Evolutionary conservation across 2,797 vertebrate genomes (phyloP).

Genomic region (Etheostoma perlongum): DNA sequence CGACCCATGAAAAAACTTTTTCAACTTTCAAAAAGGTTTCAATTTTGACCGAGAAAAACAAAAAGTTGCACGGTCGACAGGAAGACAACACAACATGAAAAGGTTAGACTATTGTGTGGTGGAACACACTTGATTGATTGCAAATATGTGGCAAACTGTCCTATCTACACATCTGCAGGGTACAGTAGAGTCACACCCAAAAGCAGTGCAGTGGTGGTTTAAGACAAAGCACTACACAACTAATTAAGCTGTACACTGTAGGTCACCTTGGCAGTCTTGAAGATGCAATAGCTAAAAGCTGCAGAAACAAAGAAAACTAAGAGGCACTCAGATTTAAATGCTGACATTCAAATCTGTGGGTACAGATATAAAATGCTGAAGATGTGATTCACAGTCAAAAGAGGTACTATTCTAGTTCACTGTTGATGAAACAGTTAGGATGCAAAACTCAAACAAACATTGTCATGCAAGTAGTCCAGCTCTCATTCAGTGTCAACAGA

Average conservation of each 20-base stretch:
- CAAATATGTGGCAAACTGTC: neutral
- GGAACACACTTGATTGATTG: neutral
- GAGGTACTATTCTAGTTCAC: no score
- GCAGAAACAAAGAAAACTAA: neutral
- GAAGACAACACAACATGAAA: neutral
- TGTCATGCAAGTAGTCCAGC: neutral
- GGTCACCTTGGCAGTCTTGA: neutral
- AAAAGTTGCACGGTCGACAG: no score
- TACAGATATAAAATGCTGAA: no score
- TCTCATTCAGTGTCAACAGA: slow-evolving; percentile 1
- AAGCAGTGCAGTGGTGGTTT: neutral
- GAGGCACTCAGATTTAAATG: neutral
- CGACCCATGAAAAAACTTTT: no score
- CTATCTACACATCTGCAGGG: neutral
- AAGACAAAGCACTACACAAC: neutral
- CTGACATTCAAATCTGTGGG: no score
- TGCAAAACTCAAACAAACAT: neutral
- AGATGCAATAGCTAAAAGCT: neutral
- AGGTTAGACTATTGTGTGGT: neutral
- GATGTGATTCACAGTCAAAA: no score
- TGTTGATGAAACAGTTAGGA: no score
- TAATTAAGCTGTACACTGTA: neutral
- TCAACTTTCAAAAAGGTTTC: no score
- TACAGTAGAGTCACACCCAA: no score
- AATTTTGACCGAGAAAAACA: no score